Evolutionary conservation across 2,888 invertebrate genomes (phyloP).

Genomic region (Silvanus unidentatus): DNA sequence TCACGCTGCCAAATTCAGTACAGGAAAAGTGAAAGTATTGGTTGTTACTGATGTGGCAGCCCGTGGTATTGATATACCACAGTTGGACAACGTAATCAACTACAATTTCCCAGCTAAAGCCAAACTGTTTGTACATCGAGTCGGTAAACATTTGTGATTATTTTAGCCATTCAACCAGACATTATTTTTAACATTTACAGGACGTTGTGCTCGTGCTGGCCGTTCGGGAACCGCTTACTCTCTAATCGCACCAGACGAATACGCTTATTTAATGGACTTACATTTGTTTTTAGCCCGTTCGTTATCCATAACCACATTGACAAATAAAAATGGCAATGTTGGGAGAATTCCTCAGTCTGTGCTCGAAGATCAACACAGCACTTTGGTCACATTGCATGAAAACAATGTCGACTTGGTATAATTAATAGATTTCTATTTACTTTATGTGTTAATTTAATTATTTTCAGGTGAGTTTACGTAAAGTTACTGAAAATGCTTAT

Average conservation of each 20-base stretch:
- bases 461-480: constrained; percentile 55
- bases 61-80: constrained; percentile 94
- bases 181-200: constrained; percentile 40
- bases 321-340: constrained; percentile 54
- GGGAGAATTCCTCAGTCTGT: constrained; percentile 77
- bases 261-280: constrained; percentile 88
- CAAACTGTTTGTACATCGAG: constrained; percentile 96
- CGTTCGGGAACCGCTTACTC: constrained; percentile 88
- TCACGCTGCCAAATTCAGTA: constrained; percentile 83
- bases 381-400: constrained; percentile 69
- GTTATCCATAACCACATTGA: constrained; percentile 52
- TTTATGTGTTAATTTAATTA: constrained; percentile 3
- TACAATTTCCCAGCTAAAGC: constrained; percentile 95
- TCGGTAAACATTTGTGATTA: constrained; percentile 61
- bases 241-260: constrained; percentile 83
- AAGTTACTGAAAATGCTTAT: constrained; percentile 83
- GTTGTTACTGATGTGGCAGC: constrained; percentile 98
- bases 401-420: constrained; percentile 67
- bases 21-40: constrained; percentile 73
- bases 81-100: constrained; percentile 93
- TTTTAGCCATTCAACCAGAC: background rate
- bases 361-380: constrained; percentile 77
- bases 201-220: constrained; percentile 93
- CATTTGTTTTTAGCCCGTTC: constrained; percentile 86
- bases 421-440: no score